Evolutionary conservation across 2,113 vertebrate genomes (phyloP).

Genomic region (Lophotis ruficrista): DNA sequence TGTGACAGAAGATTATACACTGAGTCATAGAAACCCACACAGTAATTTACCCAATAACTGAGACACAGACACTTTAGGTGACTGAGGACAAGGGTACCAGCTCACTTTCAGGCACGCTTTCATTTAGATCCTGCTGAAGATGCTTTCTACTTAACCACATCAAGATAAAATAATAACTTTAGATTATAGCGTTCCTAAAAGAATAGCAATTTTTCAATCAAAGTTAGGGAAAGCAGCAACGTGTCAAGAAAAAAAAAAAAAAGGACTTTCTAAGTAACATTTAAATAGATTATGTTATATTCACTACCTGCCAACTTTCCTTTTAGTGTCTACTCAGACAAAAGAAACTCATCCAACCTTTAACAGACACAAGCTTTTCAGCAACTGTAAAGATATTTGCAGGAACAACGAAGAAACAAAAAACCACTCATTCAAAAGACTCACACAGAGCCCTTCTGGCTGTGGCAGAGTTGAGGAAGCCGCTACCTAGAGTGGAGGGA

Average conservation of each 20-base stretch:
- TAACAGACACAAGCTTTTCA: not conserved
- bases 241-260: not conserved
- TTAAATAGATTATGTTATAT: not conserved
- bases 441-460: not conserved
- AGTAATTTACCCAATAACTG: not conserved
- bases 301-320: not conserved
- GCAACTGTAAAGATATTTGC: not conserved
- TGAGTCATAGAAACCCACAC: not conserved
- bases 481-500: accelerated
- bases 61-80: not conserved
- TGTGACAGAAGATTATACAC: not conserved
- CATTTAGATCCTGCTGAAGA: not conserved
- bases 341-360: not conserved
- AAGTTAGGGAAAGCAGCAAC: not conserved
- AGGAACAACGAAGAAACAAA: not conserved
- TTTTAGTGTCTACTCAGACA: not conserved
- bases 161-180: not conserved
- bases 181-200: not conserved
- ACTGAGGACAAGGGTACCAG: not conserved
- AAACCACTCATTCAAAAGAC: not conserved
- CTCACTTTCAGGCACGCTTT: not conserved
- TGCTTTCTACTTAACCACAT: not conserved
- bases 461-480: not conserved
- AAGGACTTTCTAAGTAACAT: not conserved
- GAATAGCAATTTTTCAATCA: not conserved